Evolutionary conservation across 2,113 vertebrate genomes (phyloP).

Genomic region (Ancistrus triradiatus): DNA sequence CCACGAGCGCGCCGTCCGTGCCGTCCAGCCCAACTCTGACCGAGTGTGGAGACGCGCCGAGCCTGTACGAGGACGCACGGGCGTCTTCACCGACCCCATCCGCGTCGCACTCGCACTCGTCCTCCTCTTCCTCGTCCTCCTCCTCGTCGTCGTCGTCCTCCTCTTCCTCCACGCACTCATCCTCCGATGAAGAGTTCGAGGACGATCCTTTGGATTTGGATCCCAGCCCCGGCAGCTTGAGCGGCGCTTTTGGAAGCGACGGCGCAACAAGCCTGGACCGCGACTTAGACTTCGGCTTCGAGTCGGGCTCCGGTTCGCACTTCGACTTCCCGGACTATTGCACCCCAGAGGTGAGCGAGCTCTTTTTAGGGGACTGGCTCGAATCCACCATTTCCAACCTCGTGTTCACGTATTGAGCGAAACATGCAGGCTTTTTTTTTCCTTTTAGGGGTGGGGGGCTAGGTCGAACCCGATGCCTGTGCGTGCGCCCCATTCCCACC

Average conservation of each 20-base stretch:
- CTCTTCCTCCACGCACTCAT: slow-evolving; percentile 75
- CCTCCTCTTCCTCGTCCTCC: slow-evolving; percentile 69
- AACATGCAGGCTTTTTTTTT: too few relatives aligned
- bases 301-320: slow-evolving; percentile 91
- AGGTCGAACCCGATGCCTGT: neutral
- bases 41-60: slow-evolving; percentile 85
- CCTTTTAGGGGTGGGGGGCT: neutral
- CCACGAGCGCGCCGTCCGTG: slow-evolving; percentile 76
- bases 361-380: slow-evolving; percentile 98
- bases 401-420: slow-evolving; percentile 92
- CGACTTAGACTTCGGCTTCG: slow-evolving; percentile 94
- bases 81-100: slow-evolving; percentile 84
- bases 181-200: slow-evolving; percentile 92
- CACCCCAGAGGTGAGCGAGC: slow-evolving; percentile 97
- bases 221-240: slow-evolving; percentile 85
- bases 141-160: slow-evolving; percentile 73
- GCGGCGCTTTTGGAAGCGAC: slow-evolving; percentile 88
- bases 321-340: slow-evolving; percentile 99
- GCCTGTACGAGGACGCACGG: slow-evolving; percentile 84
- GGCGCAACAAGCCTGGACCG: slow-evolving; percentile 89
- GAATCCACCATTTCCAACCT: slow-evolving; percentile 98
- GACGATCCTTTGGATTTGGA: slow-evolving; percentile 89
- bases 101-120: slow-evolving; percentile 74
- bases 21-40: slow-evolving; percentile 85
- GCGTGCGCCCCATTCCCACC: slow-evolving; percentile 9